Conservation (phyloP, 2,113 vertebrate species). For the Pontoporia blainvillei region DNA sequence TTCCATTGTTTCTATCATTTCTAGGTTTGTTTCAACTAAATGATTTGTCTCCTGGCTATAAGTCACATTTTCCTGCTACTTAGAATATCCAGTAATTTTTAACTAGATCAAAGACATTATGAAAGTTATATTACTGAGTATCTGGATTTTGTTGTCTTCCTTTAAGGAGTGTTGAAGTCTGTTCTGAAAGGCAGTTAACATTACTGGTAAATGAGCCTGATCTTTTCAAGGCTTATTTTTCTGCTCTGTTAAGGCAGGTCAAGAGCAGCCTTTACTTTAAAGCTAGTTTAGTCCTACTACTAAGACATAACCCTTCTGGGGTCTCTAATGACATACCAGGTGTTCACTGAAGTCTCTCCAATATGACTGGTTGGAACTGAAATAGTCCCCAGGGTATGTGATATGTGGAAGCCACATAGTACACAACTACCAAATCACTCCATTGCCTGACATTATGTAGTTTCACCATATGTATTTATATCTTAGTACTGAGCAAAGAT, state of each 20-base stretch:
- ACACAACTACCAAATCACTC: background rate
- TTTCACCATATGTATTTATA: background rate
- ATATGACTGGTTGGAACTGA: background rate
- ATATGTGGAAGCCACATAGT: background rate
- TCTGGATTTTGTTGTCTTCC: background rate
- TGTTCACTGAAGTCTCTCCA: background rate
- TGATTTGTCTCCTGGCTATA: background rate
- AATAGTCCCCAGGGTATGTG: background rate
- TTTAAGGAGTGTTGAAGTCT: background rate
- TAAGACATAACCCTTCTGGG: background rate
- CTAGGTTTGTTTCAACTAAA: background rate
- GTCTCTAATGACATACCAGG: background rate
- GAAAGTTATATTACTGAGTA: background rate
- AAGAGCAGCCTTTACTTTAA: background rate
- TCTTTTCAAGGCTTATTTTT: background rate
- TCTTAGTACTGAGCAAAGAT: background rate
- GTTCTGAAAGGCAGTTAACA: background rate
- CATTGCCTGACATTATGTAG: background rate
- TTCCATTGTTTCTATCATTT: background rate
- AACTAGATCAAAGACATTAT: background rate
- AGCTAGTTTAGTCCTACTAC: background rate
- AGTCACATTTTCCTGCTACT: background rate
- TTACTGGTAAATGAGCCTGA: background rate
- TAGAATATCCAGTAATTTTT: background rate
- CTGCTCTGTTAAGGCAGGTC: background rate